Evolutionary conservation across 2,113 vertebrate species (phyloP), one percentile per base, ranked within the genome.

Genomic region (Irena cyanogastra): DNA sequence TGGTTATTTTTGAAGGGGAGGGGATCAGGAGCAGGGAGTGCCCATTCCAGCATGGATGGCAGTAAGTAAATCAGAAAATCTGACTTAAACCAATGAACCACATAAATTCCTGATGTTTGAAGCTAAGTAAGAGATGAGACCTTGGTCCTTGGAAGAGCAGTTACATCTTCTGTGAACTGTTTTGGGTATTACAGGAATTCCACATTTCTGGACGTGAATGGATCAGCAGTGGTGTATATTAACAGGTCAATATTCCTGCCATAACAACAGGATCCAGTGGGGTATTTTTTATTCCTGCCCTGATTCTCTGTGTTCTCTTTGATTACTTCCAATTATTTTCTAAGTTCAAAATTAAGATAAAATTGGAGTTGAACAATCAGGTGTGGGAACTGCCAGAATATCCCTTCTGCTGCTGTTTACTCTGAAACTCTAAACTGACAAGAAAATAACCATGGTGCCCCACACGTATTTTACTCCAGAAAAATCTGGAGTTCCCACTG

Each of bases 161-260:
- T 15, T 52, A 16, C 1, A 3, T 21, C 31, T 37, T 53, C 24
- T 22, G 16, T 41, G 61, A 91, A 41, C 2, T 54, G 47, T 16
- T 84, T 41, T 39, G 50, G 19, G 35, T 41, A 65, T 49, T 57
- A 30, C 16, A 65, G 42, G 42, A 85, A 30, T 30, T 30, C 60
- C 45, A 28, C 0, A 1, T 45, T 69, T 60, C 45, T 65, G 60
- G 16, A 24, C 0, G 1, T 23, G 18, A 84, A 49, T 19, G 14
- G 13, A 61, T 53, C 42, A 61, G 60, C 28, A 75, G 27, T 2
- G 4, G 22, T n/a, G 50, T 20, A n/a, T 23, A 47, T n/a, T 13
- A 24, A 47, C n/a, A 47, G 19, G 23, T 19, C 41, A 24, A 14
- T n/a, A 20, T 54, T 80, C 39, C 53, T 37, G 13, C 13, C 22